A percentile compares a stretch with the other conserved stretches of the same genome.
Conservation (phyloP, 2,888 invertebrate genomes). For the Anoncus sp. region DNA sequence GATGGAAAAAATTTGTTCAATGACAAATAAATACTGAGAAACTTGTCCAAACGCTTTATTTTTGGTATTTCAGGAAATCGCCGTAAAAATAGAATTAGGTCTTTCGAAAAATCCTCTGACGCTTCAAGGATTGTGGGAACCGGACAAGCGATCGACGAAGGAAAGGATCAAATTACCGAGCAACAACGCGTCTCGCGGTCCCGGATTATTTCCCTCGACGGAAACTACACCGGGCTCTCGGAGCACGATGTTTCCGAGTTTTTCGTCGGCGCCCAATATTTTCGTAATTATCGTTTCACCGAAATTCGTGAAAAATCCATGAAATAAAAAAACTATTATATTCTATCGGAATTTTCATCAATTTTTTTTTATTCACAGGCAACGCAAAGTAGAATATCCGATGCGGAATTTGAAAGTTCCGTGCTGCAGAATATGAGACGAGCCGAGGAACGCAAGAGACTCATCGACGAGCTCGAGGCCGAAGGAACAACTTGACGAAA, state of each 20-base stretch:
- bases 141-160: conserved; percentile 81
- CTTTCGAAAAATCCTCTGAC: conserved; percentile 89
- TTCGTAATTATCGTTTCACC: conserved; percentile 68
- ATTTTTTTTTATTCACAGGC: conserved; percentile 62
- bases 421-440: conserved; percentile 92
- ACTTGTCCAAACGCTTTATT: conserved; percentile 6
- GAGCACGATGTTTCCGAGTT: conserved; percentile 69
- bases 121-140: conserved; percentile 88
- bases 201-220: conserved; percentile 69
- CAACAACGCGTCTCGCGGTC: conserved; percentile 26
- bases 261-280: conserved; percentile 75
- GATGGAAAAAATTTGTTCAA: conserved; percentile 1
- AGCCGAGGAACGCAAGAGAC: conserved; percentile 92
- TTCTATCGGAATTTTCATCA: background rate
- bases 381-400: conserved; percentile 77
- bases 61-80: conserved; percentile 83
- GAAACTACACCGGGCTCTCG: conserved; percentile 14
- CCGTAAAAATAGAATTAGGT: conserved; percentile 86
- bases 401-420: conserved; percentile 92
- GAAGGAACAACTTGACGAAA: conserved; percentile 83
- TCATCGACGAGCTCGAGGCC: conserved; percentile 89
- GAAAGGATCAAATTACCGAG: conserved; percentile 65
- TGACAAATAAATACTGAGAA: conserved; percentile 13
- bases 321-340: background rate
- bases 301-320: background rate